Evolutionary conservation across 2,797 vertebrate genomes (phyloP), one percentile per base, ranked within the genome.

Genomic region (Sebastes taczanowskii): DNA sequence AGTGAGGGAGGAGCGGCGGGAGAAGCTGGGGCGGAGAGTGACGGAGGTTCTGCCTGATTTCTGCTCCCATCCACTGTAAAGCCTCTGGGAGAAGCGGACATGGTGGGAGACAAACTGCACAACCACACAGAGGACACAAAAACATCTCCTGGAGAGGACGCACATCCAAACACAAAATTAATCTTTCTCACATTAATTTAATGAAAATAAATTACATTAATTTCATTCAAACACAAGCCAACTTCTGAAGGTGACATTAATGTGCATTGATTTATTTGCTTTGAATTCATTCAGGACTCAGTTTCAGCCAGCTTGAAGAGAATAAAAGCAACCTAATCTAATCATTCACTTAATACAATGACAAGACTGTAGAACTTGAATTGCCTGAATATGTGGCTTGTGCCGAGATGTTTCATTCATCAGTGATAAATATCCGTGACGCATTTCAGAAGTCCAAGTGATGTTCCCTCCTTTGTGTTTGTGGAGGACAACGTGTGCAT

Each of bases 11-110:
- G 90, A 88, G 82, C 94, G 97, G 22, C 93, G 96, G 83, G 91
- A 96, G 58, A 92, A 91, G 74, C 95, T 99, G 60, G 95, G 96
- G 2, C 95, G 94, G 68, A 98, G 88, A 91, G 98, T 99, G 60
- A 86, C 95, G 0, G 96, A 97, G 89, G 96, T 99, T 86, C 96
- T 99, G 34, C 97, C 97, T 0, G 96, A 98, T 88, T 99, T 98
- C 89, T 92, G 80, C 77, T 72, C 64, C 0, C 81, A 87, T 80
- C 89, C 85, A 3, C 30, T 59, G 58, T 85, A 71, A 60, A 46
- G 55, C 70, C 66, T 76, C 52, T 61, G 74, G 82, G 69, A 80
- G 30, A 82, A 55, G 9, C 9, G 0, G 10, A 59, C 73, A 11
- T 32, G 53, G 34, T 20, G 22, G 38, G 30, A 59, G 23, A 59